Evolutionary conservation across 2,888 invertebrate genomes (phyloP).

Genomic region (Eulithis prunata): DNA sequence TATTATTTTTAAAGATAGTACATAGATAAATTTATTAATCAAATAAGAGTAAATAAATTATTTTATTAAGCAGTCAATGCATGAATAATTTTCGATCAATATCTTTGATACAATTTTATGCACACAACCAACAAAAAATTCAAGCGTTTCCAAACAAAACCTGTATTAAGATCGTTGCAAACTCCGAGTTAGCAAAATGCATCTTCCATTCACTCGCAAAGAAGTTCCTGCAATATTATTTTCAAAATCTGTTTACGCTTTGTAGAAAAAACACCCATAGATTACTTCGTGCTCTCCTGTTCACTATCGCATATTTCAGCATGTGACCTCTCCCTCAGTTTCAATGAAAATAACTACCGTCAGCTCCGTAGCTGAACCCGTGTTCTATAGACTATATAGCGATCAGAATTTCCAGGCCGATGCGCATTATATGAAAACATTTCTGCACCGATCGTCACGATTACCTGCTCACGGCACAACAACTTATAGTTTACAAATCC

Average conservation of each 20-base stretch:
- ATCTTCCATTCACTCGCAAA: neutral
- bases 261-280: neutral
- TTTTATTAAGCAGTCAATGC: no score
- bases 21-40: neutral
- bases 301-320: neutral
- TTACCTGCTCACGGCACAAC: conserved; percentile 65
- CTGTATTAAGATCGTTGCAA: no score
- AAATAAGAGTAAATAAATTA: no score
- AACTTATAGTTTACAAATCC: conserved; percentile 63
- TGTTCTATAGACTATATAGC: conserved; percentile 36
- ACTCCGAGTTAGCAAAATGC: neutral
- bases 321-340: neutral
- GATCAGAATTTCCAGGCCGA: conserved; percentile 50
- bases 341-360: conserved; percentile 1
- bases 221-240: neutral
- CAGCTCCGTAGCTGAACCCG: no score
- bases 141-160: no score
- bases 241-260: conserved; percentile 2
- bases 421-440: conserved; percentile 67
- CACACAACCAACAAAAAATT: neutral
- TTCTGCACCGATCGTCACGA: conserved; percentile 68
- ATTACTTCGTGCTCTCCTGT: neutral
- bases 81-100: no score
- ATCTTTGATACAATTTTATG: neutral
- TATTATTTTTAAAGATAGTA: neutral